phyloP scores from a whole-genome alignment of 2,113 vertebrate species.

The Cettia cetti region DNA sequence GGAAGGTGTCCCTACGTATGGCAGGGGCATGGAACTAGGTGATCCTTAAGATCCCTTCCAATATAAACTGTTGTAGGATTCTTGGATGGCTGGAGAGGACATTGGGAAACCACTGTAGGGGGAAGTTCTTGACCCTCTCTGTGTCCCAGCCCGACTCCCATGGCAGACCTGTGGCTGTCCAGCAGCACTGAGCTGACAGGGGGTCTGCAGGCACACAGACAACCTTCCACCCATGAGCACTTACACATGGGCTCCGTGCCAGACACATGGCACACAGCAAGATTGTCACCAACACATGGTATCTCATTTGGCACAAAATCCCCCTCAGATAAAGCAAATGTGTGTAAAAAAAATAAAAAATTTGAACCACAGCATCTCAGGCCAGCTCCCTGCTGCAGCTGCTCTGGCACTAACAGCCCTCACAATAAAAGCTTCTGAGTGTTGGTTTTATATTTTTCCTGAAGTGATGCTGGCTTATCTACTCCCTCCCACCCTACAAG shows the following conservation, averaged over 20 bases:
- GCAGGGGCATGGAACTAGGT: not conserved
- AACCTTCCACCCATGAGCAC: not conserved
- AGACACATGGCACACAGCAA: not conserved
- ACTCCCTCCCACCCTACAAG: not conserved
- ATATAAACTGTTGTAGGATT: not conserved
- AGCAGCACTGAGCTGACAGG: not conserved
- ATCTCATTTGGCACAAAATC: not conserved
- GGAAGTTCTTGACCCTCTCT: not conserved
- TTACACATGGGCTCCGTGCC: fast-evolving
- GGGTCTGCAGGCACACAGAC: not conserved
- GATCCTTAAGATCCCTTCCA: not conserved
- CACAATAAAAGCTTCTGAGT: not conserved
- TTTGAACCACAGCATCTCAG: not conserved
- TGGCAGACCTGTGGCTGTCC: not conserved
- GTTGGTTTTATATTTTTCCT: not conserved
- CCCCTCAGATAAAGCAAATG: not conserved
- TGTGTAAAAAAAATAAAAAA: not conserved
- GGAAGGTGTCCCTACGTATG: not conserved
- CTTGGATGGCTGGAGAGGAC: not conserved
- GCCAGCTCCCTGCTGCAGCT: not conserved
- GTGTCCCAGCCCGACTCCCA: not conserved
- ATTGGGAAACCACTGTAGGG: not conserved
- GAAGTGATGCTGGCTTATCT: not conserved
- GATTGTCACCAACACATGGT: not conserved
- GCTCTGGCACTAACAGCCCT: not conserved